Conservation (phyloP, 2,888 invertebrate species). For the Agrotis puta region DNA sequence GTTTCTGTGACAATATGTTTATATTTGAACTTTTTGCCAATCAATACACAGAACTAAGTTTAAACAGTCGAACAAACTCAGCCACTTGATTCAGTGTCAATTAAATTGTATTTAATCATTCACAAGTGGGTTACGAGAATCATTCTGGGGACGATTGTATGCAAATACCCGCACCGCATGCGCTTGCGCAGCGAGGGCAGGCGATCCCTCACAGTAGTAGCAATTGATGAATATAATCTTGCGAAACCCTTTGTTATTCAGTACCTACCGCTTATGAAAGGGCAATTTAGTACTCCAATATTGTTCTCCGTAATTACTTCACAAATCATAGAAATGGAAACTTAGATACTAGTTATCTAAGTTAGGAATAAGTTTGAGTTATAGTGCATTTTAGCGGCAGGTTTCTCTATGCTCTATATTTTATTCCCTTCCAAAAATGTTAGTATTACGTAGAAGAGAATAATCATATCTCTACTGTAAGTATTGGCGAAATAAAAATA, state of each 20-base stretch:
- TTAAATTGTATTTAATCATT: constrained; percentile 60
- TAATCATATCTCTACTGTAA: too few relatives aligned
- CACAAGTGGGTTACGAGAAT: constrained; percentile 77
- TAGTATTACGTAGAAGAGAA: not conserved
- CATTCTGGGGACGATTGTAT: constrained; percentile 76
- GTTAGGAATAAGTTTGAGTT: constrained; percentile 21
- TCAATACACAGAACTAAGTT: not conserved
- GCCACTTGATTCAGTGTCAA: constrained; percentile 40
- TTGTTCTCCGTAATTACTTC: constrained; percentile 47
- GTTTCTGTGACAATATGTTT: not conserved
- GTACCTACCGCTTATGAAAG: constrained; percentile 44
- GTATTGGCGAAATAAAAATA: too few relatives aligned
- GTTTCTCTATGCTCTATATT: constrained; percentile 19
- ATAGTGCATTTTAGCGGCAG: constrained; percentile 2
- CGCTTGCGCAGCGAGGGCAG: constrained; percentile 68
- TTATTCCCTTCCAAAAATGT: not conserved
- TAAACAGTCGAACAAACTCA: constrained; percentile 15
- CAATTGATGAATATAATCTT: constrained; percentile 62
- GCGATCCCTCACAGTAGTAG: constrained; percentile 63
- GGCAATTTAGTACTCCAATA: constrained; percentile 56
- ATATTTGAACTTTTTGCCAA: not conserved
- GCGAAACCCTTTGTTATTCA: constrained; percentile 59
- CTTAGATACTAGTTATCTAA: constrained; percentile 14
- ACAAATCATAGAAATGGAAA: constrained; percentile 38
- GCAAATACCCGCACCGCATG: constrained; percentile 85